These are phyloP conservation scores for Rambutsinella grinnellia DNA, from an alignment of 2,888 invertebrate species.

Conservation along the genomic window DNA sequence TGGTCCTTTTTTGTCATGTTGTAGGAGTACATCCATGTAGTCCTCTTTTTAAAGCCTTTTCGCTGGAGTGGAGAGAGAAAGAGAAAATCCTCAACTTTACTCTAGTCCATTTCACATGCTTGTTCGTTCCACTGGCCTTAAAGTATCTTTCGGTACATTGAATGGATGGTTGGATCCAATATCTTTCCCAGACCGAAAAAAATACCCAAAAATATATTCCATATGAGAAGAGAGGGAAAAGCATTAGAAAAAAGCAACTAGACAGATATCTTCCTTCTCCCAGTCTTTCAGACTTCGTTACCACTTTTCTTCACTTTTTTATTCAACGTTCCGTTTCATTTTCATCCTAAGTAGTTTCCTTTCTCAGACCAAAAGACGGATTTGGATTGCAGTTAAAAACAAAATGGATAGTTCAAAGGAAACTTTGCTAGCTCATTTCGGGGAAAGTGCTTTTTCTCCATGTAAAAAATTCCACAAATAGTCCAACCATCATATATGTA, in stretches of 20 bases:
- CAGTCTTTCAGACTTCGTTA: constrained; percentile 49
- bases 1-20: constrained; percentile 46
- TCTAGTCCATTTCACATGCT: constrained; percentile 52
- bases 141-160: constrained; percentile 49
- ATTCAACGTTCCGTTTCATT: constrained; percentile 44
- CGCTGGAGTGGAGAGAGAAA: constrained; percentile 17
- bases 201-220: too few relatives aligned
- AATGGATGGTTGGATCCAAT: constrained; percentile 51
- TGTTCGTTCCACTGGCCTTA: constrained; percentile 51
- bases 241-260: constrained; percentile 37
- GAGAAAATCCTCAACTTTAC: constrained; percentile 50
- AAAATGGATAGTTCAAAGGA: too few relatives aligned
- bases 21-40: too few relatives aligned
- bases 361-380: too few relatives aligned
- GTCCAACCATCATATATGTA: too few relatives aligned
- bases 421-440: too few relatives aligned
- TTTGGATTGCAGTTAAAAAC: too few relatives aligned
- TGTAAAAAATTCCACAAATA: too few relatives aligned
- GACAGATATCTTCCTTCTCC: constrained; percentile 36
- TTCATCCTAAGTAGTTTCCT: too few relatives aligned
- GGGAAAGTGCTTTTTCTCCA: too few relatives aligned
- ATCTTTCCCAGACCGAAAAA: too few relatives aligned
- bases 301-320: constrained; percentile 52
- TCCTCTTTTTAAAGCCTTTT: neutral
- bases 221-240: constrained; percentile 33